Percentiles rank a stretch among this genome's conserved stretches.
Evolutionary conservation across 2,888 invertebrate genomes (phyloP).

Genomic region (Agriopis marginaria): DNA sequence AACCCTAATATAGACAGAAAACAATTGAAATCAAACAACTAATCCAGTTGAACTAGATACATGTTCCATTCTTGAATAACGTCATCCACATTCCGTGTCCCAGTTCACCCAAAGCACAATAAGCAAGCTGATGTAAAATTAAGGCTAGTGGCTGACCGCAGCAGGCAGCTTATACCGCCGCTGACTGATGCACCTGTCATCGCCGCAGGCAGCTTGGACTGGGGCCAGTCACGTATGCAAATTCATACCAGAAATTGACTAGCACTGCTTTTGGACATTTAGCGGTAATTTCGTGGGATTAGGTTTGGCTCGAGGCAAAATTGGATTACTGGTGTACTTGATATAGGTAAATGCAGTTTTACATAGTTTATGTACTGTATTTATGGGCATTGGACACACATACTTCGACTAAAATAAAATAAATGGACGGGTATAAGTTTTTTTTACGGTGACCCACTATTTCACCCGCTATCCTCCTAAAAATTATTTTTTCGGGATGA

Average conservation of each 20-base stretch:
- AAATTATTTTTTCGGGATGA: too few relatives aligned
- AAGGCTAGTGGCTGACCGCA: constrained; percentile 24
- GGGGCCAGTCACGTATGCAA: constrained; percentile 71
- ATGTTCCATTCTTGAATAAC: background rate
- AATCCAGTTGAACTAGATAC: background rate
- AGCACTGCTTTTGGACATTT: constrained; percentile 65
- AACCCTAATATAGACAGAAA: too few relatives aligned
- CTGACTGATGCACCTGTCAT: constrained; percentile 70
- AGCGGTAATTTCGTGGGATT: constrained; percentile 63
- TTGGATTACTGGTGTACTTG: constrained; percentile 33
- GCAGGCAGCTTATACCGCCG: constrained; percentile 19
- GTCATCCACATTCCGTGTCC: background rate
- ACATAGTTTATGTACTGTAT: too few relatives aligned
- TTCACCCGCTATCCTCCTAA: too few relatives aligned
- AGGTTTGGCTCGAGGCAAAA: constrained; percentile 45
- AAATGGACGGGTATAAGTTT: too few relatives aligned
- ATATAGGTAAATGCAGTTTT: background rate
- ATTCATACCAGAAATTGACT: constrained; percentile 71
- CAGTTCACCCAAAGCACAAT: constrained; percentile 6
- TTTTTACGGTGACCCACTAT: too few relatives aligned
- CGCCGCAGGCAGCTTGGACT: constrained; percentile 71
- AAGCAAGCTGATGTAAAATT: constrained; percentile 35
- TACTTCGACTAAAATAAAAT: too few relatives aligned
- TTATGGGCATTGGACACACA: too few relatives aligned
- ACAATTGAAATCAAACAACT: background rate